Percentiles rank a stretch among this genome's conserved stretches.
These are phyloP conservation scores for Cryptocheilus praepositus DNA, from an alignment of 2,888 invertebrate genomes.

Conservation along the genomic window DNA sequence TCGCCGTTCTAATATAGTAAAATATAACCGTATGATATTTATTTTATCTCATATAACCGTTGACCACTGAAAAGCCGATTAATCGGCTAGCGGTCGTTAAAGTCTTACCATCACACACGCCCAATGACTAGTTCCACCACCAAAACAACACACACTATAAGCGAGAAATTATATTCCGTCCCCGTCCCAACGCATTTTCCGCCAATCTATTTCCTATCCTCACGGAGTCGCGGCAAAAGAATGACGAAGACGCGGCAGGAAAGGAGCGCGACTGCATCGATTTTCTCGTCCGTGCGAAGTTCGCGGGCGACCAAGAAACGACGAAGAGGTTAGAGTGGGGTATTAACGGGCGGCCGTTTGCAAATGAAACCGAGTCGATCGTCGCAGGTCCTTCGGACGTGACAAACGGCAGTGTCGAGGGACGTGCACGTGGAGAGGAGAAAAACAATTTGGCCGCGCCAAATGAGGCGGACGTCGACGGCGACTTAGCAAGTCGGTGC, in stretches of 20 bases:
- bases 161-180: conserved; percentile 1
- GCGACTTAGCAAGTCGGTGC: conserved; percentile 2
- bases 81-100: too few species aligned
- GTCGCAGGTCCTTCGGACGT: conserved; percentile 28
- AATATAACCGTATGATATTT: too few species aligned
- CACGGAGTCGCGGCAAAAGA: conserved; percentile 1
- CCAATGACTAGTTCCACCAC: not conserved
- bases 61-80: too few species aligned
- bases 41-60: too few species aligned
- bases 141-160: not conserved
- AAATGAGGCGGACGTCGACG: not conserved
- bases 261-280: conserved; percentile 25
- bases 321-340: not conserved
- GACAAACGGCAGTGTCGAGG: conserved; percentile 39
- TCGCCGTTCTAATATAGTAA: too few species aligned
- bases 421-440: not conserved
- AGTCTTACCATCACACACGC: too few species aligned
- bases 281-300: conserved; percentile 27
- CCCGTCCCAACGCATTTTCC: not conserved
- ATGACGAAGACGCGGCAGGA: conserved; percentile 16
- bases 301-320: not conserved
- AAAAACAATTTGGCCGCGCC: conserved; percentile 10
- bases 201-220: conserved; percentile 11
- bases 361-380: conserved; percentile 46
- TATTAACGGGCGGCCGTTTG: conserved; percentile 51